Evolutionary conservation across 2,113 vertebrate species (phyloP).

Genomic region (Tragelaphus buxtoni): DNA sequence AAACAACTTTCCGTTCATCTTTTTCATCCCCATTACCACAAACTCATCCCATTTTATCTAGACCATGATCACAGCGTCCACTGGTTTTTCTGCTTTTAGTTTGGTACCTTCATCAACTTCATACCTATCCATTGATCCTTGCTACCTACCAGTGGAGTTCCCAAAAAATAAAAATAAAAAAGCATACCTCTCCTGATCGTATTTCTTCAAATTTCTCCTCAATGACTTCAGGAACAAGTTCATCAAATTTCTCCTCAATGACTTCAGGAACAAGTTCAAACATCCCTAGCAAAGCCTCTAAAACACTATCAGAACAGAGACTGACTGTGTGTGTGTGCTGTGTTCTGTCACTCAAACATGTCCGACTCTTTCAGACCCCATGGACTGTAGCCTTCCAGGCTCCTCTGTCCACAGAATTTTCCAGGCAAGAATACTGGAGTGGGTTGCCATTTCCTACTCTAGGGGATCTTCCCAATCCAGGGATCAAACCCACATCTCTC

Average conservation of each 20-base stretch:
- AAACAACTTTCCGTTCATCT: conserved; percentile 7
- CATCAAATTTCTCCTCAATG: background rate
- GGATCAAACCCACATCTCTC: background rate
- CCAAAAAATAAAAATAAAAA: background rate
- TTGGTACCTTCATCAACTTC: background rate
- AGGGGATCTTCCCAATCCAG: background rate
- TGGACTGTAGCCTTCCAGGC: background rate
- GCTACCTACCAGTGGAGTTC: background rate
- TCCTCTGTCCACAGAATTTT: background rate
- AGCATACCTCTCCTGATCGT: background rate
- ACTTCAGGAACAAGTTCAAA: background rate
- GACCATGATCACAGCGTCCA: background rate
- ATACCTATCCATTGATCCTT: background rate
- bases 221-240: background rate
- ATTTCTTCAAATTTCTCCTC: background rate
- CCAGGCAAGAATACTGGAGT: background rate
- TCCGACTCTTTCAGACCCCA: background rate
- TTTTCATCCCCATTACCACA: background rate
- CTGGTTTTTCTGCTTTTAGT: background rate
- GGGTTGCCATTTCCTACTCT: background rate
- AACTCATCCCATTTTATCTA: background rate
- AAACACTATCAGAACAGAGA: background rate
- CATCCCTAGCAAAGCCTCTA: background rate
- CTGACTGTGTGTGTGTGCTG: background rate
- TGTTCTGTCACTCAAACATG: background rate